These are phyloP conservation scores for Chloroceryle inda DNA, from an alignment of 2,797 vertebrate genomes.

Conservation along the genomic window DNA sequence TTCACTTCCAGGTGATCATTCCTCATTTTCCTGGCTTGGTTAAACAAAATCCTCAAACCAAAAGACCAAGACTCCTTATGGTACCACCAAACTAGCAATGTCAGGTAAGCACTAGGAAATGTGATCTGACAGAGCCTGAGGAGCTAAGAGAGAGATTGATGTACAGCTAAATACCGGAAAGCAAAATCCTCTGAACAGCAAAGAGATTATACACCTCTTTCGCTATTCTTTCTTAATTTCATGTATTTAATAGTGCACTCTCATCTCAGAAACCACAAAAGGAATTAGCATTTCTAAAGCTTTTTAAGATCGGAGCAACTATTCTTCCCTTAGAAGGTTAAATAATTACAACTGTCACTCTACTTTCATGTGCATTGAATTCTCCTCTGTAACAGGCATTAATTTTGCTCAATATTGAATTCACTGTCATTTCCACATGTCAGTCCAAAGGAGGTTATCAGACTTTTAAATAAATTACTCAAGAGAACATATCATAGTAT, in stretches of 20 bases:
- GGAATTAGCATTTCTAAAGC: conserved; percentile 37
- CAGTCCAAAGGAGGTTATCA: conserved; percentile 11
- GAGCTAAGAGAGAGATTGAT: neutral
- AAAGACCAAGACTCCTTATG: neutral
- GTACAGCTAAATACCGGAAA: neutral
- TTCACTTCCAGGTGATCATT: neutral
- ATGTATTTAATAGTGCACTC: neutral
- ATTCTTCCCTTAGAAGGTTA: conserved; percentile 1
- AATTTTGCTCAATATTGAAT: conserved; percentile 57
- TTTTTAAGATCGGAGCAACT: conserved; percentile 35
- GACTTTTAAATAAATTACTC: neutral
- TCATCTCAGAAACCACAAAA: neutral
- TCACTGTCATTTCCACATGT: conserved; percentile 18
- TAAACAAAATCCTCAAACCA: neutral
- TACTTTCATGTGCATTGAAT: conserved; percentile 23
- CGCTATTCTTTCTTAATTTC: neutral
- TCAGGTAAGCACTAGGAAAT: neutral
- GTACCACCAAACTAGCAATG: neutral
- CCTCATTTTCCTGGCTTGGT: neutral
- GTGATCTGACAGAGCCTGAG: neutral
- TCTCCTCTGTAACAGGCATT: neutral
- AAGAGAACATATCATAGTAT: conserved; percentile 37
- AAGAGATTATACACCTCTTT: neutral
- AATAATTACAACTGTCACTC: conserved; percentile 40
- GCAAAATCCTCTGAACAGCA: neutral